Conservation (phyloP, 2,888 invertebrate genomes). For the Falcaria lacertinaria region DNA sequence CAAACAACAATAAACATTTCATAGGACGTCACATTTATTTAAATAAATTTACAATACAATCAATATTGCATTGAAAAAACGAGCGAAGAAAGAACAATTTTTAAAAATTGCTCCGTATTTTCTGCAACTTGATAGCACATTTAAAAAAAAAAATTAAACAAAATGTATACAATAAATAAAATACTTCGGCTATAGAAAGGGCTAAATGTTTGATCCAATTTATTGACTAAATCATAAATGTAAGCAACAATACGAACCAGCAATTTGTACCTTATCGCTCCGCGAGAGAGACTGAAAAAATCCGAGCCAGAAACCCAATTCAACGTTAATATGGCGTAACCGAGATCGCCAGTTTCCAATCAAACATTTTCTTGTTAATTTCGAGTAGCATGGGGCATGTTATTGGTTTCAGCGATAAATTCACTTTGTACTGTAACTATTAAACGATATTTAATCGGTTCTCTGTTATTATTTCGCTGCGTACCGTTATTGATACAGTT, state of each 20-base stretch:
- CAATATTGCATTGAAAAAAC: too few species aligned
- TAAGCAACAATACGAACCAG: slow-evolving; percentile 40
- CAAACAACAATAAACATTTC: too few species aligned
- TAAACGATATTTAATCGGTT: slow-evolving; percentile 46
- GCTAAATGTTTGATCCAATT: too few species aligned
- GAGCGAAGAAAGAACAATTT: too few species aligned
- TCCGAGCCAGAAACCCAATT: slow-evolving; percentile 75
- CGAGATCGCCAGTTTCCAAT: slow-evolving; percentile 67
- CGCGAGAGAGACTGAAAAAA: slow-evolving; percentile 52
- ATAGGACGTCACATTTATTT: too few species aligned
- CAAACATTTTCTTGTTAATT: slow-evolving; percentile 76
- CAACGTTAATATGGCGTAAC: slow-evolving; percentile 74
- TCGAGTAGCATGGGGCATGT: slow-evolving; percentile 74
- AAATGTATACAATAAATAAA: too few species aligned
- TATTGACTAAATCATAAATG: slow-evolving; percentile 16
- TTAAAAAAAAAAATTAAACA: too few species aligned
- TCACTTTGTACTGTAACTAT: slow-evolving; percentile 45
- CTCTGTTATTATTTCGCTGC: slow-evolving; percentile 23
- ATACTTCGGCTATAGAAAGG: too few species aligned
- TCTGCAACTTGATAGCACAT: too few species aligned
- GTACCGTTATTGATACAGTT: neutral
- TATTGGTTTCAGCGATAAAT: slow-evolving; percentile 58
- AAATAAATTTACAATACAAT: too few species aligned
- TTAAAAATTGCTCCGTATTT: too few species aligned
- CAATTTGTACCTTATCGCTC: slow-evolving; percentile 58